Base-by-base conservation (phyloP, 2,113 vertebrate species). In the Cyanoliseus patagonus region DNA sequence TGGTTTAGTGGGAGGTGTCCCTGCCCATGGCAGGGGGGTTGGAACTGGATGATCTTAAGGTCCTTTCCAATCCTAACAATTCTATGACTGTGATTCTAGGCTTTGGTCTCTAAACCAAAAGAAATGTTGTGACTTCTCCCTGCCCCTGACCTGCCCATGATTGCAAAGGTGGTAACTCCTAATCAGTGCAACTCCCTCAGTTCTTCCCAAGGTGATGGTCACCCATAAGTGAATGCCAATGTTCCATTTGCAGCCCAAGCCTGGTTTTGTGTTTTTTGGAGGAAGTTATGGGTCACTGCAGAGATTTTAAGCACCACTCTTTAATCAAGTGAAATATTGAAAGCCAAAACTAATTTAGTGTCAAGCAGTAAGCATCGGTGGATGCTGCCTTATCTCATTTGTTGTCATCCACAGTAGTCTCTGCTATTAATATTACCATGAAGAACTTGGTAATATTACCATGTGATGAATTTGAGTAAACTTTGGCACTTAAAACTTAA, bases 271-370 rank as follows among this genome's bases (percentile, higher is more conserved):
- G 4, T 42, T 77, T 70, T 59, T 77, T 69, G 27, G 4, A 81
- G 39, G 9, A 66, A 35, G 19, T 68, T 90, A 39, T 27, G 22
- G 57, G 39, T 17, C 42, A 44, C 55, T 47, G 16, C 27, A 79
- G 7, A 79, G 62, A 61, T 76, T 96, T 91, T 68, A 83, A 90
- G 57, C 4, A 47, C n/a, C 7, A 14, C 53, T 96, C 63, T 92
- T 95, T 88, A 92, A 84, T 92, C 73, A 96, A 94, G 39, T 82
- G 93, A 96, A 95, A 96, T 94, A 86, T 67, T 91, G 90, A 92
- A 92, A 20, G 42, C 51, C 64, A 51, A 90, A 92, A 52, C 28
- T 81, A 95, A 88, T 75, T 72, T 37, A 59, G 35, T 53, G 53
- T 31, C 88, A 84, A 52, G 46, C 73, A 86, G 42, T 31, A 78